Conservation (phyloP, 2,113 vertebrate species). For the Gymnorhina tibicen region DNA sequence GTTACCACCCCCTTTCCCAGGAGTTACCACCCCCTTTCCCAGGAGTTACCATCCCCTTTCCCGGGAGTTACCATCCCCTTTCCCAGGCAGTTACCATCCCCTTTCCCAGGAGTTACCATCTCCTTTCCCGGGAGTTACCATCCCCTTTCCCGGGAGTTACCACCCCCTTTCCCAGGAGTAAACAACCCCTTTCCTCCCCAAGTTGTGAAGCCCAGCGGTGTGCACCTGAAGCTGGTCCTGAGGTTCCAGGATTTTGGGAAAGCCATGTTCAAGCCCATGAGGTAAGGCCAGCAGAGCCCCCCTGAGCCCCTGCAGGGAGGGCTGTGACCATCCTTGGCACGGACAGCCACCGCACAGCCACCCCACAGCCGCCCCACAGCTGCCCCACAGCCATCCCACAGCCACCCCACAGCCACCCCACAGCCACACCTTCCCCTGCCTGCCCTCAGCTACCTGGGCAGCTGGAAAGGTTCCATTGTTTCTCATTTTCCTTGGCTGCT, state of each 20-base stretch:
- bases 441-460: not conserved
- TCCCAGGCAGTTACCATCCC: not conserved
- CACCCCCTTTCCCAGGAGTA: not conserved
- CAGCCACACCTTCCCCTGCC: not conserved
- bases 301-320: not conserved
- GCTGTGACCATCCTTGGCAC: not conserved
- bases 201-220: conserved; percentile 97
- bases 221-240: conserved; percentile 92
- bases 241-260: conserved; percentile 90
- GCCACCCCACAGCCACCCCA: not conserved
- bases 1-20: not conserved
- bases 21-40: not conserved
- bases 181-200: not conserved
- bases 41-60: not conserved
- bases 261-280: conserved; percentile 98
- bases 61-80: not conserved
- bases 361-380: too few relatives aligned
- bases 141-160: not conserved
- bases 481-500: not conserved
- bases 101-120: not conserved
- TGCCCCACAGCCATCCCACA: too few relatives aligned
- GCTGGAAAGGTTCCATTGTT: not conserved
- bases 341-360: not conserved
- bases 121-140: not conserved
- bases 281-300: conserved; percentile 73